Conservation (phyloP, 1,140 invertebrate genomes). For the Drosophila novamexicana region DNA sequence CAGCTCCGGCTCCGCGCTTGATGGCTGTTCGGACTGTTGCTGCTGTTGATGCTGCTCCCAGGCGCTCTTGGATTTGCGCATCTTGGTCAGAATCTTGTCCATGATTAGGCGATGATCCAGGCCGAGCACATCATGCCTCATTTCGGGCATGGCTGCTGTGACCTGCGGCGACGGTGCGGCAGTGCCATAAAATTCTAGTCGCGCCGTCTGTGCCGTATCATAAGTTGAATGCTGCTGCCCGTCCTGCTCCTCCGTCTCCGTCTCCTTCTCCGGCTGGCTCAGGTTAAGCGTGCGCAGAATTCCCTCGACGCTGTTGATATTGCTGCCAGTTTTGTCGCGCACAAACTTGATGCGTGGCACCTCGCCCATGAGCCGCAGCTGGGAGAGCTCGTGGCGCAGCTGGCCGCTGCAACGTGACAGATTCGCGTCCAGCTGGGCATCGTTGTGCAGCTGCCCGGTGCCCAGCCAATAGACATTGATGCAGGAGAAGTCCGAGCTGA, state of each 20-base stretch:
- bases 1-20: not conserved
- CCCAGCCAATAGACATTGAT: constrained; percentile 90
- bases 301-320: constrained; percentile 86
- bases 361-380: constrained; percentile 88
- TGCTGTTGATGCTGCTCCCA: constrained; percentile 81
- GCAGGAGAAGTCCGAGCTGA: constrained; percentile 87
- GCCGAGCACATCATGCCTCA: constrained; percentile 90
- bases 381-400: constrained; percentile 89
- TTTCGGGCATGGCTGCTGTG: constrained; percentile 84
- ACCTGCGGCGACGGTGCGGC: not conserved
- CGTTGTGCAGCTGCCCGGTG: constrained; percentile 78
- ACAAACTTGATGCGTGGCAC: constrained; percentile 90
- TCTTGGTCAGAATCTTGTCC: constrained; percentile 85
- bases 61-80: constrained; percentile 85
- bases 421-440: constrained; percentile 85
- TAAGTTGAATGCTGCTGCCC: constrained; percentile 4
- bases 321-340: constrained; percentile 86
- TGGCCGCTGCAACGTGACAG: constrained; percentile 86
- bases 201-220: constrained; percentile 32
- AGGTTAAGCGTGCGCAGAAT: constrained; percentile 87
- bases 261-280: constrained; percentile 85
- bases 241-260: not conserved
- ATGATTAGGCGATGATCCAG: constrained; percentile 88
- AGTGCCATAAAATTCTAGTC: constrained; percentile 45
- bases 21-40: not conserved